Percentiles rank a stretch among this genome's conserved stretches.
phyloP scores from a whole-genome alignment of 2,888 invertebrate species.

The Xestia rhomboidea region DNA sequence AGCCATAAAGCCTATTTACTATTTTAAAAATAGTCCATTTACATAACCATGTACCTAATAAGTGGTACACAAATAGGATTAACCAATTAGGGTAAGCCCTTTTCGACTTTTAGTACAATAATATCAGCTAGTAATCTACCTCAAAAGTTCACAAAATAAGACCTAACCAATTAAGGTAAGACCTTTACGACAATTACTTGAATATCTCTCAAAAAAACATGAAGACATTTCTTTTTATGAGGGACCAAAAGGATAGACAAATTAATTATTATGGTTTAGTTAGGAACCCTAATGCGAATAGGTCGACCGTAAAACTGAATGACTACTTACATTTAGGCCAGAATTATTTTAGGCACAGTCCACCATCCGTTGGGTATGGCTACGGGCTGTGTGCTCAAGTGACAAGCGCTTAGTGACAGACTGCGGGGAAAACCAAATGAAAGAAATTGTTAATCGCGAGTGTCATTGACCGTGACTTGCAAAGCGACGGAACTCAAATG shows the following conservation, averaged over 20 bases:
- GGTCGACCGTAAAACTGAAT: slow-evolving; percentile 14
- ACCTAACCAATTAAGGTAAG: not conserved
- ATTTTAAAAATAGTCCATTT: not conserved
- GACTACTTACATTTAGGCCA: not conserved
- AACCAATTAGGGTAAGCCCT: not conserved
- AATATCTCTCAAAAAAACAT: not conserved
- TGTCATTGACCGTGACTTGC: not conserved
- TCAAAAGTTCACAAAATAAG: not conserved
- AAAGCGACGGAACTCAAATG: not conserved
- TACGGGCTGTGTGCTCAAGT: not conserved
- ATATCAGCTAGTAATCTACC: not conserved
- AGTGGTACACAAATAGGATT: not conserved
- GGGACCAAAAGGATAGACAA: not conserved
- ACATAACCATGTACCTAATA: not conserved
- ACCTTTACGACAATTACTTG: not conserved
- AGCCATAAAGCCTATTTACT: not conserved
- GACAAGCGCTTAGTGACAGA: not conserved
- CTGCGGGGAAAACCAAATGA: not conserved
- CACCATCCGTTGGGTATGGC: not conserved
- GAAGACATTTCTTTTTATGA: slow-evolving; percentile 6
- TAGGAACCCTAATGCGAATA: not conserved
- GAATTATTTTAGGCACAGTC: slow-evolving; percentile 3
- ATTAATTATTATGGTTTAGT: slow-evolving; percentile 15
- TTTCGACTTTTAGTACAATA: not conserved
- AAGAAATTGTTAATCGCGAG: not conserved